phyloP scores from a whole-genome alignment of 2,888 invertebrate genomes.

The Dorcus hopei region DNA sequence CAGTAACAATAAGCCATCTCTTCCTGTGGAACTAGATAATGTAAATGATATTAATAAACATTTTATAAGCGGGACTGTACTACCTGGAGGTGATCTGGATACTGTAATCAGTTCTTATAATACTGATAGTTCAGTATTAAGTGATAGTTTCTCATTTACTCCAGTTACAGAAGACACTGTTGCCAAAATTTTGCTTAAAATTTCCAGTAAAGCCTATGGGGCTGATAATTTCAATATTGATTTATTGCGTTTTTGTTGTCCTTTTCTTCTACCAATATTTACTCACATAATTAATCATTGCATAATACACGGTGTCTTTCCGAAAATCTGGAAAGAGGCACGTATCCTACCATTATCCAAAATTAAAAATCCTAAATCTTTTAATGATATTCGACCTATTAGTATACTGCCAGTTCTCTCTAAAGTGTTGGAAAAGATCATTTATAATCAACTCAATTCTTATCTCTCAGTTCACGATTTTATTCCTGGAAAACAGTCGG shows the following conservation, averaged over 20 bases:
- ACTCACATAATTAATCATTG: conserved; percentile 1
- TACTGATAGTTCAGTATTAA: too few relatives aligned
- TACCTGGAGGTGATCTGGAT: too few relatives aligned
- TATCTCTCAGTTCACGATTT: not conserved
- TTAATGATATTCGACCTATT: not conserved
- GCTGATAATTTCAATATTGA: too few relatives aligned
- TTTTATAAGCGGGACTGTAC: too few relatives aligned
- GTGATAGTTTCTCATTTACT: too few relatives aligned
- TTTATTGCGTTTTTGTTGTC: not conserved
- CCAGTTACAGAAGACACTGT: too few relatives aligned
- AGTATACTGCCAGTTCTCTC: conserved; percentile 1
- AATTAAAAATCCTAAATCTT: not conserved
- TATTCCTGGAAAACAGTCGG: not conserved
- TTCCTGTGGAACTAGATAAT: too few relatives aligned
- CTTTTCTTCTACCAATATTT: not conserved
- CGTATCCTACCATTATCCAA: not conserved
- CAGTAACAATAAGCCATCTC: too few relatives aligned
- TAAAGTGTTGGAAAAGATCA: not conserved
- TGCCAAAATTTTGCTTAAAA: too few relatives aligned
- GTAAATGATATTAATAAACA: too few relatives aligned
- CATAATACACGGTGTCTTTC: not conserved
- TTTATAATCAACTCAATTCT: not conserved
- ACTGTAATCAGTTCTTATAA: too few relatives aligned
- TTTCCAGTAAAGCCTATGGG: too few relatives aligned
- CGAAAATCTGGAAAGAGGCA: not conserved